phyloP scores from a whole-genome alignment of 1,140 invertebrate species.

The Cyclargus thomasi region DNA sequence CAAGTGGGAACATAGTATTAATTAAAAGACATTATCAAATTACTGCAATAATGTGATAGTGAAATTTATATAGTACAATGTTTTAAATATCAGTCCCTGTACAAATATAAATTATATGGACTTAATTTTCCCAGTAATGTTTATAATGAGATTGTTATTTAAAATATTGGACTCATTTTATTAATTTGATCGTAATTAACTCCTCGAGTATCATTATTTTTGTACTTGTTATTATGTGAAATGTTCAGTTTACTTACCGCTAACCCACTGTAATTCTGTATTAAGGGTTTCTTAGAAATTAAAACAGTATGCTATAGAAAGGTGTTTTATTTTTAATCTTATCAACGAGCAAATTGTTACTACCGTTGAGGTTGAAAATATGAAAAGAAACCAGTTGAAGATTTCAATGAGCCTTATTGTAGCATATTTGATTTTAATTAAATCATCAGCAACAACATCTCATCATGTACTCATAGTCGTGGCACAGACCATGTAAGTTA shows the following conservation, averaged over 20 bases:
- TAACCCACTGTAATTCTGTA: slow-evolving; percentile 71
- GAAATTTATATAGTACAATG: slow-evolving; percentile 34
- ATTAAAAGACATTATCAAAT: slow-evolving; percentile 57
- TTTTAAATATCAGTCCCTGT: slow-evolving; percentile 36
- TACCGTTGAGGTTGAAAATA: no score
- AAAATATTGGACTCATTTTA: slow-evolving; percentile 48
- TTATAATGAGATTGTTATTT: slow-evolving; percentile 35
- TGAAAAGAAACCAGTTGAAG: no score
- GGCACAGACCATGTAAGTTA: slow-evolving; percentile 72
- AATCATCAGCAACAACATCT: slow-evolving; percentile 72
- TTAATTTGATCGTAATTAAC: slow-evolving; percentile 47
- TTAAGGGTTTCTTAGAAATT: slow-evolving; percentile 74
- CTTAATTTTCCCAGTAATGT: slow-evolving; percentile 13
- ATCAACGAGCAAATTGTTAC: background rate
- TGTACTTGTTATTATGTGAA: slow-evolving; percentile 59
- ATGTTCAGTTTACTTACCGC: slow-evolving; percentile 69
- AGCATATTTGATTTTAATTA: no score
- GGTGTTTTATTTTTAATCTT: slow-evolving; percentile 57
- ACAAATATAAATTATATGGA: slow-evolving; percentile 13
- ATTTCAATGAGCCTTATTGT: no score
- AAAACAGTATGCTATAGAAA: slow-evolving; percentile 72
- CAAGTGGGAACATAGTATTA: slow-evolving; percentile 60
- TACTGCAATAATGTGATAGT: slow-evolving; percentile 42
- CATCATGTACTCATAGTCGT: slow-evolving; percentile 78
- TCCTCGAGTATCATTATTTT: slow-evolving; percentile 63